Evolutionary conservation across 1,140 invertebrate species (phyloP).

Genomic region (Drosophila busckii): DNA sequence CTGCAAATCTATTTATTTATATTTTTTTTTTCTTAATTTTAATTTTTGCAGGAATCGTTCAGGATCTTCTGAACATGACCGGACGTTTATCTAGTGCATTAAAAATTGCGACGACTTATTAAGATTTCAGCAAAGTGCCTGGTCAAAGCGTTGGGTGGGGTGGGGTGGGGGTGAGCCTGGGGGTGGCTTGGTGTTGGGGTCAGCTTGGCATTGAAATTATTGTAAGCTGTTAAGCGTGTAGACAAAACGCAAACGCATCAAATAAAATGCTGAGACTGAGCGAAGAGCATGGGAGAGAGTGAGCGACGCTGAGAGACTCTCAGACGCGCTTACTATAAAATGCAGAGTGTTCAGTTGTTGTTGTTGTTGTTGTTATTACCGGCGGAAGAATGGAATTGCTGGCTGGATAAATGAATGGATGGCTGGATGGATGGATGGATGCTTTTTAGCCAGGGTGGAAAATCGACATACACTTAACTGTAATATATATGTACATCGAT

Average conservation of each 20-base stretch:
- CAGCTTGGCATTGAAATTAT: constrained; percentile 45
- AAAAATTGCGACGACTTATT: constrained; percentile 39
- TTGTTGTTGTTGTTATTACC: constrained; percentile 52
- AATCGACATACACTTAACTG: constrained; percentile 24
- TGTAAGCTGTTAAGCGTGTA: constrained; percentile 43
- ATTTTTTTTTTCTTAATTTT: not conserved
- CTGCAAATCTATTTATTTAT: not conserved
- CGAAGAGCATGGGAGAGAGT: constrained; percentile 14
- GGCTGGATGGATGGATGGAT: constrained; percentile 12
- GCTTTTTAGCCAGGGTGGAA: constrained; percentile 26
- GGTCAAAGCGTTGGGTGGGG: not conserved
- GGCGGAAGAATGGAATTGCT: constrained; percentile 57
- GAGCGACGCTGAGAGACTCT: not conserved
- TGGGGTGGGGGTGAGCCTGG: not conserved
- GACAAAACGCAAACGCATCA: not conserved
- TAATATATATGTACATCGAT: constrained; percentile 4
- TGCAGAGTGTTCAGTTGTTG: constrained; percentile 33
- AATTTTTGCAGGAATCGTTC: constrained; percentile 13
- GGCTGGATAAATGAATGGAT: constrained; percentile 51
- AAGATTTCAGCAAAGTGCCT: constrained; percentile 5
- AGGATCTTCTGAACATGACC: no score
- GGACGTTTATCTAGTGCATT: constrained; percentile 22
- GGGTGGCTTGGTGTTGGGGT: not conserved
- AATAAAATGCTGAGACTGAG: not conserved
- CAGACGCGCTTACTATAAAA: constrained; percentile 56